These are phyloP conservation scores for Automeris io DNA, from an alignment of 2,888 invertebrate species.

Conservation along the genomic window DNA sequence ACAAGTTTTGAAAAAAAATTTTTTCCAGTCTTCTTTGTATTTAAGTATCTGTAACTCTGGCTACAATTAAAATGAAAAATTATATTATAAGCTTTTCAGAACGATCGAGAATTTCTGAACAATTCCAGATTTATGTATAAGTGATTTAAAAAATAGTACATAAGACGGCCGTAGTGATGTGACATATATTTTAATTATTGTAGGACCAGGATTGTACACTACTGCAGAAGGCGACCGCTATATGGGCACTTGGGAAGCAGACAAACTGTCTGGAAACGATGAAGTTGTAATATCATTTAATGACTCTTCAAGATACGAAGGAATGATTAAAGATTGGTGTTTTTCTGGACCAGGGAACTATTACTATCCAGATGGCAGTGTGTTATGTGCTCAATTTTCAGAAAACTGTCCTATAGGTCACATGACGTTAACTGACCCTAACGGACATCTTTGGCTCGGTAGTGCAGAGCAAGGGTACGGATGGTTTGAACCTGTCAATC, in stretches of 20 bases:
- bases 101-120: too few relatives aligned
- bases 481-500: constrained; percentile 60
- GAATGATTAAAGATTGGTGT: constrained; percentile 61
- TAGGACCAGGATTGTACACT: constrained; percentile 72
- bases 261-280: constrained; percentile 55
- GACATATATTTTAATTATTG: constrained; percentile 8
- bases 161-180: too few relatives aligned
- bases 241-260: constrained; percentile 73
- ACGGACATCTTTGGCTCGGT: constrained; percentile 74
- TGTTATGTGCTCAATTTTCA: constrained; percentile 60
- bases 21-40: too few relatives aligned
- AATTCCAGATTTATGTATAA: too few relatives aligned
- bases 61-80: too few relatives aligned
- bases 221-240: constrained; percentile 78
- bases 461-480: constrained; percentile 50
- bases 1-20: too few relatives aligned
- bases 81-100: too few relatives aligned
- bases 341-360: constrained; percentile 70
- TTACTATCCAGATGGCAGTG: constrained; percentile 66
- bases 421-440: constrained; percentile 64
- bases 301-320: constrained; percentile 70
- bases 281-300: constrained; percentile 50
- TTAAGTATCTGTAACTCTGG: too few relatives aligned
- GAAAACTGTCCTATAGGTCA: constrained; percentile 69
- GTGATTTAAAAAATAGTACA: not conserved